Evolutionary conservation across 2,113 vertebrate species (phyloP).

Genomic region (Columba livia): DNA sequence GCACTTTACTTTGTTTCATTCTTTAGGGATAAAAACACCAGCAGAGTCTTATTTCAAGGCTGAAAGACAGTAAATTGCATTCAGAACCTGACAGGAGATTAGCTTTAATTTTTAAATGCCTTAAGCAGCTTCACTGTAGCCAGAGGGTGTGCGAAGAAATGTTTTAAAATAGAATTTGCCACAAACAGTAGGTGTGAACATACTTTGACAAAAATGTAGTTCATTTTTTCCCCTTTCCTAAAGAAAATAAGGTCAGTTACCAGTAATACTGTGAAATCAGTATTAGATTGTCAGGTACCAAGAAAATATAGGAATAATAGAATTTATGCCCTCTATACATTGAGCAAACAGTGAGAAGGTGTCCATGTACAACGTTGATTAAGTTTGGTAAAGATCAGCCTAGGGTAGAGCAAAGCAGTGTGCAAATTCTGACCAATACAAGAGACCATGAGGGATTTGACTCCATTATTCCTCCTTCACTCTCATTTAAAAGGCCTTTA

Average conservation of each 20-base stretch:
- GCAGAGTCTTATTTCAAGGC: background rate
- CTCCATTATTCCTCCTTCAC: background rate
- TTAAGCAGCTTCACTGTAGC: background rate
- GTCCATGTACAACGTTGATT: background rate
- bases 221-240: background rate
- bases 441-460: background rate
- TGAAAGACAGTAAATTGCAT: background rate
- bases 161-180: background rate
- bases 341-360: background rate
- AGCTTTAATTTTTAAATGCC: background rate
- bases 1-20: accelerated
- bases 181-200: background rate
- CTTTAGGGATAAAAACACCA: background rate
- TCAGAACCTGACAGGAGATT: background rate
- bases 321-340: background rate
- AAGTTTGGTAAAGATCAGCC: background rate
- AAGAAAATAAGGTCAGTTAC: background rate
- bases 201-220: background rate
- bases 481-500: background rate
- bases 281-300: background rate
- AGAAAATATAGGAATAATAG: background rate
- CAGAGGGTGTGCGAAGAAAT: background rate
- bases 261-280: background rate
- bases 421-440: background rate
- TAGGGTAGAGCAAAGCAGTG: background rate